A percentile compares a stretch with the other conserved stretches of the same genome.
These are phyloP conservation scores for Athalia rosae DNA, from an alignment of 2,888 invertebrate species.

Conservation along the genomic window DNA sequence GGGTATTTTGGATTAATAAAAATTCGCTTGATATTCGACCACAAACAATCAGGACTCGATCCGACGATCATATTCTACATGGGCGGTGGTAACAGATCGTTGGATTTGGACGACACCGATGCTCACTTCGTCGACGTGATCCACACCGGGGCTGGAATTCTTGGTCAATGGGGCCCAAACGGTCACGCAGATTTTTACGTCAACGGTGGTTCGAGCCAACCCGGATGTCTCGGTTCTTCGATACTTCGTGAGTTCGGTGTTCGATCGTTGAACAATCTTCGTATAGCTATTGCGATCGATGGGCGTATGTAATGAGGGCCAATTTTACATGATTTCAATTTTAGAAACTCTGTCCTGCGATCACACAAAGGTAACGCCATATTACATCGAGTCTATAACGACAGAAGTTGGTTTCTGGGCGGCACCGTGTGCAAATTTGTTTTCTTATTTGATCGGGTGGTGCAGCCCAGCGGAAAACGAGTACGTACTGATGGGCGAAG, in stretches of 20 bases:
- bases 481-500: slow-evolving; percentile 91
- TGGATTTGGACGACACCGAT: slow-evolving; percentile 86
- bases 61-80: slow-evolving; percentile 90
- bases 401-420: slow-evolving; percentile 88
- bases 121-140: slow-evolving; percentile 89
- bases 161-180: slow-evolving; percentile 92
- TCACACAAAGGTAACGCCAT: slow-evolving; percentile 92
- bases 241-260: slow-evolving; percentile 81
- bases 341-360: slow-evolving; percentile 91
- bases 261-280: background rate
- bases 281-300: background rate
- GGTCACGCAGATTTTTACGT: slow-evolving; percentile 93
- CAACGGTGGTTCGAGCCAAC: slow-evolving; percentile 91
- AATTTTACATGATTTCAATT: slow-evolving; percentile 54
- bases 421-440: slow-evolving; percentile 87
- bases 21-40: background rate
- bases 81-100: slow-evolving; percentile 86
- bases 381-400: slow-evolving; percentile 92
- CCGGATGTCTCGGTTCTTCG: slow-evolving; percentile 88
- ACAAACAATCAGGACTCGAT: slow-evolving; percentile 81
- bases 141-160: slow-evolving; percentile 90
- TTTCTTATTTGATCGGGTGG: slow-evolving; percentile 90
- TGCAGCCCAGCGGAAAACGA: slow-evolving; percentile 87
- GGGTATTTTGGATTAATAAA: background rate
- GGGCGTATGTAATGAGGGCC: background rate